Percentiles rank a stretch among this genome's conserved stretches.
These are phyloP conservation scores for Hypanus sabinus DNA, from an alignment of 2,113 vertebrate genomes.

Conservation along the genomic window DNA sequence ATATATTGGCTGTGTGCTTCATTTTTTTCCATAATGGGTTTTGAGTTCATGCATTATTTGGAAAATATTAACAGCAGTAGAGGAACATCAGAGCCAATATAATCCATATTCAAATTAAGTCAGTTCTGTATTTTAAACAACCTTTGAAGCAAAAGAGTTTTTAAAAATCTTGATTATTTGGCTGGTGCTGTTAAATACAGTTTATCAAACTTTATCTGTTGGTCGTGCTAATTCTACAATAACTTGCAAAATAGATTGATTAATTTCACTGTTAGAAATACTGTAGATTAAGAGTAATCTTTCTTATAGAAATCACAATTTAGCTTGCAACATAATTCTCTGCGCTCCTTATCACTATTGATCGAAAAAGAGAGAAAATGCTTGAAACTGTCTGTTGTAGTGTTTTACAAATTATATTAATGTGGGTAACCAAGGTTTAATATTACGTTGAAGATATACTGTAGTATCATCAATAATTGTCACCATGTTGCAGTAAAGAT, in stretches of 20 bases:
- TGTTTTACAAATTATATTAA: too few species aligned
- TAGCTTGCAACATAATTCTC: too few species aligned
- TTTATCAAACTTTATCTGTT: background rate
- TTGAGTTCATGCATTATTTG: constrained; percentile 37
- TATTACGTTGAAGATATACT: too few species aligned
- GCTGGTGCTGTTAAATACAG: background rate
- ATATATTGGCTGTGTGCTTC: background rate
- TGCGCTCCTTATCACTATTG: background rate
- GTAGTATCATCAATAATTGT: too few species aligned
- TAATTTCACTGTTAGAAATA: background rate
- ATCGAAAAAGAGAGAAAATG: background rate
- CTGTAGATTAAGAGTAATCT: too few species aligned
- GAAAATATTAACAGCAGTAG: background rate
- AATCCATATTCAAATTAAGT: constrained; percentile 10
- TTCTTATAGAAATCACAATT: too few species aligned
- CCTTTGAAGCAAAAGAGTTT: too few species aligned
- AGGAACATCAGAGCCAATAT: background rate
- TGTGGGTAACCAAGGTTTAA: too few species aligned
- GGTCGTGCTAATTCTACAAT: background rate
- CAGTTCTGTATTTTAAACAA: background rate
- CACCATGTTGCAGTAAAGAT: too few species aligned
- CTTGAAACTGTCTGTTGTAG: too few species aligned
- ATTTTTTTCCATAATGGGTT: background rate
- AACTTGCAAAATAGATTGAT: background rate
- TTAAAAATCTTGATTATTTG: background rate